Conservation (phyloP, 2,888 invertebrate species). For the Epicampocera succincta region DNA sequence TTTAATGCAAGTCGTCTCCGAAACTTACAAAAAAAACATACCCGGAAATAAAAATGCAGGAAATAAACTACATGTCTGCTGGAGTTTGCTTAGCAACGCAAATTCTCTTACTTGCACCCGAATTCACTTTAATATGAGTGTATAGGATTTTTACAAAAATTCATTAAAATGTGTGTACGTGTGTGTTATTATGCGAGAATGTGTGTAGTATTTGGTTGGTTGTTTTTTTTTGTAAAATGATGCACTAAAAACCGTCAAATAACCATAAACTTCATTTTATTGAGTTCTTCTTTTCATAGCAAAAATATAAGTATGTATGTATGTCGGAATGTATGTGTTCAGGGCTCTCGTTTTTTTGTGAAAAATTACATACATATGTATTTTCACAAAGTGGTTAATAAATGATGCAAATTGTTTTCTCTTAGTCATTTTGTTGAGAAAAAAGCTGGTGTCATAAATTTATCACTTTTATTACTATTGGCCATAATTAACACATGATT, state of each 20-base stretch:
- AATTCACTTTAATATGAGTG: too few relatives aligned
- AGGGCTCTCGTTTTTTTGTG: neutral
- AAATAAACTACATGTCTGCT: too few relatives aligned
- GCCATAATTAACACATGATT: conserved; percentile 48
- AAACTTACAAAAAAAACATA: too few relatives aligned
- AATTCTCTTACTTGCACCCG: too few relatives aligned
- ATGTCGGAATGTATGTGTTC: neutral
- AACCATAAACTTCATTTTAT: conserved; percentile 31
- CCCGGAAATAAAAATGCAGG: too few relatives aligned
- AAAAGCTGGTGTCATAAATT: conserved; percentile 33
- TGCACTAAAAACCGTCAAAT: conserved; percentile 19
- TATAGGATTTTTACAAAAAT: neutral
- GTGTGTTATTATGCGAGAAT: neutral
- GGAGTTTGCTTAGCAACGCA: too few relatives aligned
- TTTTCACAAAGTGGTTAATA: conserved; percentile 17
- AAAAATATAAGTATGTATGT: neutral
- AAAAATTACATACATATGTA: conserved; percentile 5
- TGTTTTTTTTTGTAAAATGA: neutral
- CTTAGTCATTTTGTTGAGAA: conserved; percentile 3
- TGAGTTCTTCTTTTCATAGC: conserved; percentile 15
- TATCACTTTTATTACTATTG: conserved; percentile 38
- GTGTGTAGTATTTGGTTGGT: too few relatives aligned
- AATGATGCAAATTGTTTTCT: neutral
- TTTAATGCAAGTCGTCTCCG: too few relatives aligned
- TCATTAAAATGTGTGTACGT: neutral